Conservation (phyloP, 2,888 invertebrate genomes). For the Nasonia oneida region DNA sequence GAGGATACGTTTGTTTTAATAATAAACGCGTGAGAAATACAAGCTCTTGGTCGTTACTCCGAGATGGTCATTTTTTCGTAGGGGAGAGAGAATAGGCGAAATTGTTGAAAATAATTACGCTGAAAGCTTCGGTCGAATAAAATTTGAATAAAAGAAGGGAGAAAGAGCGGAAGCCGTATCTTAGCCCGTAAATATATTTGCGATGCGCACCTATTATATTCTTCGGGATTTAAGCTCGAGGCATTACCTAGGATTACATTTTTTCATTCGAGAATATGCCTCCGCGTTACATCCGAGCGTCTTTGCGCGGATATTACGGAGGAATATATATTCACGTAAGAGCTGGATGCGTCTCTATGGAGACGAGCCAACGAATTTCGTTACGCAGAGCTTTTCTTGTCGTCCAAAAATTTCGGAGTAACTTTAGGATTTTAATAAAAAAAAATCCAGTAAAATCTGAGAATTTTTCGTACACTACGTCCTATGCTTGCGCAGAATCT, state of each 20-base stretch:
- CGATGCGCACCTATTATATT: constrained; percentile 1
- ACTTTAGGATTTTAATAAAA: neutral
- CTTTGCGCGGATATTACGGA: neutral
- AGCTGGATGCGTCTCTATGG: neutral
- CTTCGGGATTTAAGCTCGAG: neutral
- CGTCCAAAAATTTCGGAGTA: neutral
- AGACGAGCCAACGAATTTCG: neutral
- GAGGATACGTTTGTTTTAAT: neutral
- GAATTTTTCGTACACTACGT: too few relatives aligned
- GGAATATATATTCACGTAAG: constrained; percentile 1
- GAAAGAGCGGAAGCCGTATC: neutral
- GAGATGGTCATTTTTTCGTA: neutral
- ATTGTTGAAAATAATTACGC: neutral
- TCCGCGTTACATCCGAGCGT: neutral
- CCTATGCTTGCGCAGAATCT: too few relatives aligned
- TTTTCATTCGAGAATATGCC: neutral
- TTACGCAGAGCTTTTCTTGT: neutral
- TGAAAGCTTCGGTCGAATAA: neutral
- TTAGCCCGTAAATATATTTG: neutral
- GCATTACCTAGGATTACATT: constrained; percentile 4
- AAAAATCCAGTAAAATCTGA: neutral
- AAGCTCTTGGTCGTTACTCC: neutral
- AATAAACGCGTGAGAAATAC: neutral
- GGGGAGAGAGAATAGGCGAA: neutral
- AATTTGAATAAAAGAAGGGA: neutral